Conservation (phyloP, 1,140 invertebrate genomes). For the Lasioglossum baleicum region DNA sequence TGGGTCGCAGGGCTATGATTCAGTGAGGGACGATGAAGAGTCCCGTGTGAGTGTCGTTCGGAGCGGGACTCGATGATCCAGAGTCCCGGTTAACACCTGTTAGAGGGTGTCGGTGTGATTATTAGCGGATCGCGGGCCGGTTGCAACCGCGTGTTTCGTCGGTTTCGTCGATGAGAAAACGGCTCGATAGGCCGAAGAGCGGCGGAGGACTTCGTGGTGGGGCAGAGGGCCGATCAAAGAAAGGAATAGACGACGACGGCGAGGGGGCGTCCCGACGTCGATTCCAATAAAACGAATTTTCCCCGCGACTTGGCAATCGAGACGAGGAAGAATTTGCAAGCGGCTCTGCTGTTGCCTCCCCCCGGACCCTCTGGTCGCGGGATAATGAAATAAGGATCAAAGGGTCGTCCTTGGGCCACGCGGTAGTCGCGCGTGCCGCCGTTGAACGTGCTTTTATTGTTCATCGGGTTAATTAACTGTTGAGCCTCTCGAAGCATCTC, state of each 20-base stretch:
- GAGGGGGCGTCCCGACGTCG: conserved; percentile 39
- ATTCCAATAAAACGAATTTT: conserved; percentile 77
- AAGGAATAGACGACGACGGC: conserved; percentile 48
- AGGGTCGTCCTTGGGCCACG: conserved; percentile 56
- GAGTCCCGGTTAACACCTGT: conserved; percentile 36
- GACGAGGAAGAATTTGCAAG: conserved; percentile 75
- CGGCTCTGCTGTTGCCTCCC: conserved; percentile 64
- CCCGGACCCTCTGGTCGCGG: conserved; percentile 41
- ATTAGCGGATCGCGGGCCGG: not conserved
- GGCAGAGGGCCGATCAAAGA: conserved; percentile 51
- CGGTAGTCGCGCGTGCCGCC: conserved; percentile 32
- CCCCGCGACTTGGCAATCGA: conserved; percentile 74
- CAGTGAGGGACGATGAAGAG: conserved; percentile 19
- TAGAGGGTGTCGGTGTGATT: conserved; percentile 36
- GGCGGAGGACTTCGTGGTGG: not conserved
- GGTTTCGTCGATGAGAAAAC: too few relatives aligned
- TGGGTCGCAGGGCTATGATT: not conserved
- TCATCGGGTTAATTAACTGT: too few relatives aligned
- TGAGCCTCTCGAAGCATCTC: too few relatives aligned
- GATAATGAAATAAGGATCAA: conserved; percentile 80
- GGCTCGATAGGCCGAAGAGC: too few relatives aligned
- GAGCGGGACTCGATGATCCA: not conserved
- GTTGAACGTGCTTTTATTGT: too few relatives aligned
- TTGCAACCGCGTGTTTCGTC: not conserved
- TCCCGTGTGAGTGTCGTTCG: not conserved